Evolutionary conservation across 2,888 invertebrate genomes (phyloP), one percentile per base, ranked within the genome.

Genomic region (Macaria liturata): DNA sequence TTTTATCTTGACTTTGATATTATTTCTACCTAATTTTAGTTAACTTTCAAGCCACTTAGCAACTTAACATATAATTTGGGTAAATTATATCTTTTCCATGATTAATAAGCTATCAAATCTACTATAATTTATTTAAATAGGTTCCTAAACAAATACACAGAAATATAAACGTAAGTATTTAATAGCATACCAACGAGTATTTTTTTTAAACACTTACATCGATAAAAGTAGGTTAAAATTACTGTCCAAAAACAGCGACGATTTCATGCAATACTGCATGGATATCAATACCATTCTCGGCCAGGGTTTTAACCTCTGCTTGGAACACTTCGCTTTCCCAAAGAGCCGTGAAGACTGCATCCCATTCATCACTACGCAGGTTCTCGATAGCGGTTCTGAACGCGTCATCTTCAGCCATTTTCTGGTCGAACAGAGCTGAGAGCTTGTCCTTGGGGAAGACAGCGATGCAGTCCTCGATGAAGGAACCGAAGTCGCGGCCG

Each of bases 371-470:
- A 32, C 82, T 78, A 5, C 76, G 46, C 3, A 90, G 72, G 59
- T 84, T 84, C 9, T 81, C 79, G 49, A 90, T 78, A 7, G 88
- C 82, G 0, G 62, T 68, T 46, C 62, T 79, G 71, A 90, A 90
- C 5, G 70, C 78, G 4, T 76, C 83, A 6, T 88, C 84, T 43
- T 81, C 83, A 3, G 74, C 72, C 39, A 82, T 69, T 63, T 90
- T 90, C 56, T 86, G 62, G 1, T 88, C 75, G 61, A 70, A 88
- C 7, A 90, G 81, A 0, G 80, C 85, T 0, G 72, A 64, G 5
- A 90, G 66, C 47, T 84, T 80, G 0, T 71, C 78, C 55, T 83
- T 80, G 4, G 88, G 88, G 71, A 86, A 80, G 0, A 53, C 3
- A 0, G 49, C 65, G 40, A 84, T 79, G 52, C 54, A 45, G 54